Evolutionary conservation across 2,113 vertebrate genomes (phyloP), one percentile per base, ranked within the genome.

Genomic region (Tragelaphus strepsiceros): DNA sequence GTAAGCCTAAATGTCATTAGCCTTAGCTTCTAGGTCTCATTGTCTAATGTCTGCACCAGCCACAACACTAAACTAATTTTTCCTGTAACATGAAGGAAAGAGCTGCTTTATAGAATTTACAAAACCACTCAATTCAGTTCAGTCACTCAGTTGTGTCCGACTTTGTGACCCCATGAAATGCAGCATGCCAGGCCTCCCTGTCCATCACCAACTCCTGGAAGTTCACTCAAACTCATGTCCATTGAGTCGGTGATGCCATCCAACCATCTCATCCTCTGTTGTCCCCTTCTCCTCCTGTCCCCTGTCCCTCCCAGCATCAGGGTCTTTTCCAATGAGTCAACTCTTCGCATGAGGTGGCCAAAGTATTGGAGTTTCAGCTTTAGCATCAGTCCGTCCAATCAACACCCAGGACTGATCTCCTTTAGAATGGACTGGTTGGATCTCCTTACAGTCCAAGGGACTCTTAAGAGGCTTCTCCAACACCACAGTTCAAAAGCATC

Each of bases 301-400:
- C 4, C 9, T 21, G 6, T 5, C n/a, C 1, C 9, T 71, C 4
- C 8, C n/a, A 67, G 64, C 9, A 21, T 35, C 64, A 11, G 4
- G 17, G 32, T 35, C 8, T 67, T 67, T 67, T 67, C 32, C 8
- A 67, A 35, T 67, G 32, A 67, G 17, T 11, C 17, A 67, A 9
- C 17, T 19, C 64, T 67, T 67, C 2, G 0, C 16, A 19, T 67
- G 1, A 67, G 17, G 64, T 35, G 17, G 64, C 64, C 64, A 67
- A 21, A 67, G 8, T 35, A 35, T 1, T 67, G 64, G 64, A 67
- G 64, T 35, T 67, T 35, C 32, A 67, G 17, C 32, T 67, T 67
- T 9, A 67, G 17, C 64, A 5, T 67, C 64, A 67, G 32, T 67
- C 32, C 32, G 21, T 11, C 32, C 32, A 21, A 11, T 35, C 32